Base-by-base conservation (phyloP, 1,140 invertebrate species). In the Anoplophora glabripennis region DNA sequence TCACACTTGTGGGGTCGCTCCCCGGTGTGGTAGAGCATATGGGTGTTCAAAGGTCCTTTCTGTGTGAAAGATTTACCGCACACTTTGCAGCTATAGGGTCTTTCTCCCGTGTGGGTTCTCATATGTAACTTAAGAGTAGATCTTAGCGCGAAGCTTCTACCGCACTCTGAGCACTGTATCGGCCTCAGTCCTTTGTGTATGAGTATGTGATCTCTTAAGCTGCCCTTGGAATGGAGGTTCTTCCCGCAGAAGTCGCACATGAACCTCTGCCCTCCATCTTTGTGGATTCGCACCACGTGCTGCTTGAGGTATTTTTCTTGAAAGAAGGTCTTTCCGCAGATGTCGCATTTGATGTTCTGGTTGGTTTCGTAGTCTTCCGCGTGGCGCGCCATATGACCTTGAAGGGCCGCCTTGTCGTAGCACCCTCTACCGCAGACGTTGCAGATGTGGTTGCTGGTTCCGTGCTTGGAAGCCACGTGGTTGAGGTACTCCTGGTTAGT, bases 91-190 rank as follows among this genome's bases (percentile, higher is more conserved):
- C 80, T 80, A 71, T 88, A 89, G 0, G 89, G 89, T 61, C 86
- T 81, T 67, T 89, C 86, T 7, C 89, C 89, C 28, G 86, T 89
- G 76, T 90, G 88, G 66, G 86, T 80, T 66, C 87, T 77, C 62
- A 89, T 84, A 74, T 92, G 89, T 11, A 88, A 86, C 52, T 87
- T 83, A 38, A 70, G 51, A 14, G 60, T 70, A 4, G 58, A 58
- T 7, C 46, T 59, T 37, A 61, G 48, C 7, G 59, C 55, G 46
- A 70, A 70, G 2, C 35, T 55, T 53, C 59, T 66, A 12, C 55
- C 51, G 37, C 68, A 70, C 2, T 64, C 46, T 9, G 62, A 61
- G 46, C 75, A 76, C 11, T 58, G 15, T 10, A 67, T 59, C 2
- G 70, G 70, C 42, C 65, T 87, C 65, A 87, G 83, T 1, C 86